phyloP scores from a whole-genome alignment of 2,797 vertebrate genomes.

The Orestias chungarensis region DNA sequence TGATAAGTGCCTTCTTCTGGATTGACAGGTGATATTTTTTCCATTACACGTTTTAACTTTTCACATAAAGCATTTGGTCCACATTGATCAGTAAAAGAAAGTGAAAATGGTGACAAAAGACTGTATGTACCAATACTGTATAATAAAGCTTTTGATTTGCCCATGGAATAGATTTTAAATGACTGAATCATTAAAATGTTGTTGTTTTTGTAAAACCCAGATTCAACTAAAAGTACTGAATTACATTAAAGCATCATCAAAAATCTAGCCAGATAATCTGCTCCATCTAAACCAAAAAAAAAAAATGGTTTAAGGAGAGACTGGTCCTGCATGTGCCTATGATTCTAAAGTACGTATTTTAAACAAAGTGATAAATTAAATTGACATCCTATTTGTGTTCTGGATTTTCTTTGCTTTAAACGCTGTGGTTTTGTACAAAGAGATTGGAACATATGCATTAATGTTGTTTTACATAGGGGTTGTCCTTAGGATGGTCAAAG shows the following conservation, averaged over 20 bases:
- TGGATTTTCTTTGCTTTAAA: neutral
- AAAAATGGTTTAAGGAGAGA: neutral
- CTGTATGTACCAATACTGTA: neutral
- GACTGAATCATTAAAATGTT: neutral
- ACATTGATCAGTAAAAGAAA: neutral
- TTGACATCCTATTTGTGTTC: neutral
- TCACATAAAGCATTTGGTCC: conserved; percentile 2
- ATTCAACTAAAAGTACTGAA: neutral
- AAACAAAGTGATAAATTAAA: neutral
- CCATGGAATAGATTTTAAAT: neutral
- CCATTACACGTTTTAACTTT: neutral
- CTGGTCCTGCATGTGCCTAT: neutral
- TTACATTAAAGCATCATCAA: neutral
- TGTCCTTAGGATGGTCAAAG: neutral
- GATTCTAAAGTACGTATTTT: neutral
- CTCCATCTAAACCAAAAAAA: neutral
- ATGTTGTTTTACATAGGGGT: too few relatives aligned
- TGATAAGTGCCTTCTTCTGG: neutral
- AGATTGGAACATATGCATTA: too few relatives aligned
- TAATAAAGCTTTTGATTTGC: neutral
- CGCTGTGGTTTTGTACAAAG: too few relatives aligned
- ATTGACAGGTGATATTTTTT: neutral
- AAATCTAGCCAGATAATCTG: neutral
- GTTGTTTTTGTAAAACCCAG: neutral
- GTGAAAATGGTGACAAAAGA: too few relatives aligned